Conservation (phyloP, 2,797 vertebrate species). For the Xiphorhynchus erythropygius region DNA sequence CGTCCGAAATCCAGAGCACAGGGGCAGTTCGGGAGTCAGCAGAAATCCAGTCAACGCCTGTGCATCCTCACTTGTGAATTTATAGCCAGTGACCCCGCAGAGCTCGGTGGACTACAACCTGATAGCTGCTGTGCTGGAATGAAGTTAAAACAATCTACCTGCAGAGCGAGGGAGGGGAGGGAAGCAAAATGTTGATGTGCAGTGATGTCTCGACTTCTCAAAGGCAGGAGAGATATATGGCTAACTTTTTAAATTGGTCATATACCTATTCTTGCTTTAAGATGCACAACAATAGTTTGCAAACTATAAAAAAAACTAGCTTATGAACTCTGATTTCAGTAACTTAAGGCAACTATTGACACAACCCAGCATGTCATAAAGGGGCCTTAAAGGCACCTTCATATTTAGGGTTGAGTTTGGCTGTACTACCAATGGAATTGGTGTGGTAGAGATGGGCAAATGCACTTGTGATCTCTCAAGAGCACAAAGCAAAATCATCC, state of each 20-base stretch:
- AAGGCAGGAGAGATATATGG: not conserved
- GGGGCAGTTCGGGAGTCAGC: not conserved
- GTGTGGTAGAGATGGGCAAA: not conserved
- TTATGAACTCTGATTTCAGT: not conserved
- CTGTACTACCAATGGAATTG: not conserved
- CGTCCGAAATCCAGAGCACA: not conserved
- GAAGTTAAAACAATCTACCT: not conserved
- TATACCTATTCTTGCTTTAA: not conserved
- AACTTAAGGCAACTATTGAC: not conserved
- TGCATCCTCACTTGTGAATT: not conserved
- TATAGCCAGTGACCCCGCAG: fast-evolving
- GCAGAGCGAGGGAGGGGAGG: not conserved
- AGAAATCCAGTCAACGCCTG: not conserved
- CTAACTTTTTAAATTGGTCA: not conserved
- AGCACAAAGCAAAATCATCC: not conserved
- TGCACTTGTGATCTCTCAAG: not conserved
- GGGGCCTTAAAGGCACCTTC: not conserved
- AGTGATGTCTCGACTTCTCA: not conserved
- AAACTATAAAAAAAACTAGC: not conserved
- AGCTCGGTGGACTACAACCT: not conserved
- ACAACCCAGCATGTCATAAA: not conserved
- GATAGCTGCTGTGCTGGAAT: not conserved
- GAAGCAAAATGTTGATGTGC: not conserved
- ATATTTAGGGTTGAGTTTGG: not conserved
- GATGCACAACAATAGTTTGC: not conserved